Base-by-base conservation (phyloP, 1,140 invertebrate genomes). In the Ostrea edulis region DNA sequence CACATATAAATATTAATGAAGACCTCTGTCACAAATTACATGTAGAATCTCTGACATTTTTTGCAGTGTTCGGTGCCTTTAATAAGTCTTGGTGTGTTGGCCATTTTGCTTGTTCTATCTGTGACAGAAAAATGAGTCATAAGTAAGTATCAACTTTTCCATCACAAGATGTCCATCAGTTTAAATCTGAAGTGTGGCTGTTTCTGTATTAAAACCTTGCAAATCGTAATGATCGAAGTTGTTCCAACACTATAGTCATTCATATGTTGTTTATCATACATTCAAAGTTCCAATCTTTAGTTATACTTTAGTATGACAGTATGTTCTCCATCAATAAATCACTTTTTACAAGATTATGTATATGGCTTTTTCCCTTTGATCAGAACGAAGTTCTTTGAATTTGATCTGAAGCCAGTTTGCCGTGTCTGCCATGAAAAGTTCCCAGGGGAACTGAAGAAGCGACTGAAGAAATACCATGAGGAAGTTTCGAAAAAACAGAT, bases 41-140 rank as follows among this genome's bases (percentile, higher is more conserved):
- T 77, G 71, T 0, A n/a, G 81, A 71, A 35, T 44, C n/a, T n/a
- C 35, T 83, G 77, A 62, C 20, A 84, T 89, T 86, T 91, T 87
- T 96, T 96, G n/a, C 95, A 99, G 98, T 99, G 54, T 99, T 99
- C 94, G 98, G 98, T 89, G 99, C 99, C 62, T 95, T 99, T 91
- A 99, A 99, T 95, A 99, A 99, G 95, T 98, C 98, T n/a, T 99
- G 99, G 99, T 99, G 99, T 95, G 97, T 98, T 44, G 97, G 99
- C 95, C 99, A 99, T 95, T 99, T 99, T 95, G 97, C 98, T n/a
- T 99, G 99, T 95, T 97, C 98, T 22, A 97, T 99, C 88, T 99
- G 99, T 95, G 99, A 99, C 95, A 97, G 97, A 90, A 98, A 99
- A 94, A 98, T 99, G 97, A 98, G 97, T 94, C 98, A 99, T 92